These are phyloP conservation scores for Oscheius sp. DNA, from an alignment of 2,888 invertebrate genomes.

Conservation along the genomic window DNA sequence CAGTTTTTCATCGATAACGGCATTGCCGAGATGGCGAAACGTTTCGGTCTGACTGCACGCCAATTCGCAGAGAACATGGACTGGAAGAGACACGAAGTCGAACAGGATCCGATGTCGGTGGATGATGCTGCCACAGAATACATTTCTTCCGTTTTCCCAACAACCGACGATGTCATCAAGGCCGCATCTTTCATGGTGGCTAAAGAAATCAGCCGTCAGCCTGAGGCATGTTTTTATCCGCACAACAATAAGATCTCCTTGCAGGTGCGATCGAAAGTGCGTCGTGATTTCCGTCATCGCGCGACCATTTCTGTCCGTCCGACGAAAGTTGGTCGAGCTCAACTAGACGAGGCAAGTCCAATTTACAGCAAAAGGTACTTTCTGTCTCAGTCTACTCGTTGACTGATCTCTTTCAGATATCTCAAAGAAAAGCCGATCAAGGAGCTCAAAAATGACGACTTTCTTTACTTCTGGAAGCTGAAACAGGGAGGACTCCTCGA, in stretches of 20 bases:
- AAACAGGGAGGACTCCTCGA: constrained; percentile 36
- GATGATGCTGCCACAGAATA: constrained; percentile 51
- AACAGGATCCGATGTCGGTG: constrained; percentile 42
- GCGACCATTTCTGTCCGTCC: constrained; percentile 86
- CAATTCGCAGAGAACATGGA: constrained; percentile 93
- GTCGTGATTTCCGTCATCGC: constrained; percentile 79
- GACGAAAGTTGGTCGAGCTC: constrained; percentile 90
- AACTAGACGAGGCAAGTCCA: constrained; percentile 93
- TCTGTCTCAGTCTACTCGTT: neutral
- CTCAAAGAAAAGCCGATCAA: constrained; percentile 90
- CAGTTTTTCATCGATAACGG: constrained; percentile 66
- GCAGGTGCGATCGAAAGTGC: constrained; percentile 54
- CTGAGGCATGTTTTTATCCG: constrained; percentile 73
- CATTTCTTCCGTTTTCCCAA: constrained; percentile 76
- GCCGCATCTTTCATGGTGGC: constrained; percentile 95
- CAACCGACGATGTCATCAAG: constrained; percentile 85
- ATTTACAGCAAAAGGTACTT: constrained; percentile 71
- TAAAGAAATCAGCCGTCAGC: constrained; percentile 90
- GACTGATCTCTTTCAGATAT: constrained; percentile 81
- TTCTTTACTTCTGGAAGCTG: constrained; percentile 81
- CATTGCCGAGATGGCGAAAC: constrained; percentile 77
- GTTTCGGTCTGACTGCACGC: constrained; percentile 91
- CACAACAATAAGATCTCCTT: neutral
- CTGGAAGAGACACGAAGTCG: constrained; percentile 54
- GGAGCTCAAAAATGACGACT: constrained; percentile 89